Base-by-base conservation (phyloP, 1,140 invertebrate species). In the Zaprionus gabonicus region DNA sequence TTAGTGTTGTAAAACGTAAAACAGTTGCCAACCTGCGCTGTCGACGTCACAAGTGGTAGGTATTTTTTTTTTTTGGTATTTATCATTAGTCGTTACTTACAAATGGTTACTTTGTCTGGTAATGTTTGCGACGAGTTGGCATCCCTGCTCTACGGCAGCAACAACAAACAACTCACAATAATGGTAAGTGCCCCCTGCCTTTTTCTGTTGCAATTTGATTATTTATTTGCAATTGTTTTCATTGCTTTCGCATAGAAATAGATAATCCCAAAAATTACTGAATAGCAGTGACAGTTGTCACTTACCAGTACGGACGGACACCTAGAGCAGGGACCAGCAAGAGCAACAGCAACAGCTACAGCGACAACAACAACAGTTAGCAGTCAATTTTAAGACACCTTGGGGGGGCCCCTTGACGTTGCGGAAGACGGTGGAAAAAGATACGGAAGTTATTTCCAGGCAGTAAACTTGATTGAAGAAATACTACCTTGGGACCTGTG, bases 81-180 rank as follows among this genome's bases (percentile, higher is more conserved):
- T 25, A 3, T 17, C 1, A 4, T 23, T 10, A 34, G 55, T 60
- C 56, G 71, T 67, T 67, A 72, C 71, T 25, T 3, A 25, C 12
- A 25, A 20, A 31, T 15, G 63, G 34, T 55, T 73, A 73, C 64
- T 46, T 60, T 46, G 49, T 6, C 15, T 15, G 7, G 6, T 46
- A 7, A 7, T 17, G 7, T 51, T 38, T 51, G 10, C 1, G n/a
- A 44, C 25, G 25, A 67, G 63, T 73, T 73, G 64, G 55, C 71
- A 73, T 17, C 25, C n/a, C 64, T 56, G 71, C 57, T 7, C 10
- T 20, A 36, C 46, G 36, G 38, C 41, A 51, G 56, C 51, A 57
- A 36, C 69, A 72, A 59, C 57, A 60, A 53, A 60, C 41, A 76
- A 76, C 63, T 72, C 68, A 71, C 55, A 71, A 76, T 71, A 76